Percentiles rank a stretch among this genome's conserved stretches.
Conservation (phyloP, 2,113 vertebrate species). For the Bostrychus sinensis region DNA sequence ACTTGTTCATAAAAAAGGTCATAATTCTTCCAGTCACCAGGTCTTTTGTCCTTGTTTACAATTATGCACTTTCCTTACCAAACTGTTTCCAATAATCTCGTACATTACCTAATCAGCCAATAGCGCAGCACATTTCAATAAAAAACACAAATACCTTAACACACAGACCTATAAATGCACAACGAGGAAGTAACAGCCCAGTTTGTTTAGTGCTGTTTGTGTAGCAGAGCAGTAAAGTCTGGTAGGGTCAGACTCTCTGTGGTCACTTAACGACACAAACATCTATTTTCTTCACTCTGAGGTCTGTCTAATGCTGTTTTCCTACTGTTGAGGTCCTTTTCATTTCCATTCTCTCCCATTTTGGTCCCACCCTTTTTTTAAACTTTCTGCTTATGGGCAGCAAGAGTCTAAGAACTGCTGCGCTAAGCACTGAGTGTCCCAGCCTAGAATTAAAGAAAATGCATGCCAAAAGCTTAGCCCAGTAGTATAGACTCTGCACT, state of each 20-base stretch:
- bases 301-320: conserved; percentile 65
- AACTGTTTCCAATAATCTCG: too few relatives aligned
- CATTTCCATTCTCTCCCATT: conserved; percentile 53
- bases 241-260: conserved; percentile 32
- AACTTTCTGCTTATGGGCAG: conserved; percentile 67
- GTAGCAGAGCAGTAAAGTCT: conserved; percentile 28
- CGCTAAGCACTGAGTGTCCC: conserved; percentile 61
- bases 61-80: too few relatives aligned
- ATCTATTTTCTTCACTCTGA: conserved; percentile 64
- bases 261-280: conserved; percentile 53
- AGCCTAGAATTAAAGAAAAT: conserved; percentile 55
- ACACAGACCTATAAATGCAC: neutral
- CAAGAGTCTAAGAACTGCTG: conserved; percentile 63
- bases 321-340: conserved; percentile 63
- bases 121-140: neutral
- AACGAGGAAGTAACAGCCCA: conserved; percentile 22
- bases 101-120: too few relatives aligned
- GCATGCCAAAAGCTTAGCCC: conserved; percentile 51
- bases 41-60: too few relatives aligned
- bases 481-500: conserved; percentile 42
- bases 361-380: conserved; percentile 69
- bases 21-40: too few relatives aligned
- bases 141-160: conserved; percentile 10
- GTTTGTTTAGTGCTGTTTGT: conserved; percentile 32
- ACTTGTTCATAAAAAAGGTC: too few relatives aligned